Percentiles rank a stretch among this genome's conserved stretches.
phyloP scores from a whole-genome alignment of 1,140 invertebrate species.

The Apis florea region DNA sequence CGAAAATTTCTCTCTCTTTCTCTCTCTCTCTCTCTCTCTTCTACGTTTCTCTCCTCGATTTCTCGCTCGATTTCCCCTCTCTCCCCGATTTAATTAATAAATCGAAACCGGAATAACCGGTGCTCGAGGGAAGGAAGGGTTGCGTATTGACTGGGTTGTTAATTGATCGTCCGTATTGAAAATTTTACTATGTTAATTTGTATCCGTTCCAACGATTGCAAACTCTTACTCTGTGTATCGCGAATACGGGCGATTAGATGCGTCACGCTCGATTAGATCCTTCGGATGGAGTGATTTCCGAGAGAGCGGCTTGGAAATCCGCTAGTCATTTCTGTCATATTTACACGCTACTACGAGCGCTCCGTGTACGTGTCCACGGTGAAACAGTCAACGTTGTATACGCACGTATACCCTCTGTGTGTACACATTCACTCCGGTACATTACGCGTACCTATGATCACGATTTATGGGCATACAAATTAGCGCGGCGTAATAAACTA shows the following conservation, averaged over 20 bases:
- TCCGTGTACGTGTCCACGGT: background rate
- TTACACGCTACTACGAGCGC: slow-evolving; percentile 24
- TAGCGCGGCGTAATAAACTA: slow-evolving; percentile 72
- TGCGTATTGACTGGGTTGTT: slow-evolving; percentile 9
- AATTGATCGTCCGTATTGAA: slow-evolving; percentile 32
- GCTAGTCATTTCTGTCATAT: slow-evolving; percentile 54
- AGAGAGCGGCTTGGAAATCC: slow-evolving; percentile 44
- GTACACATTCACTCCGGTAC: background rate
- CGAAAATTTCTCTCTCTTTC: too few species aligned
- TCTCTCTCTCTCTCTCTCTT: background rate
- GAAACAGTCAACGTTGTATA: too few species aligned
- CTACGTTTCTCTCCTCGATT: too few species aligned
- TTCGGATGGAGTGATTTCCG: slow-evolving; percentile 48
- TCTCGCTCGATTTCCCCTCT: background rate
- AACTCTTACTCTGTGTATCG: slow-evolving; percentile 45
- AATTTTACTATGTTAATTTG: slow-evolving; percentile 46
- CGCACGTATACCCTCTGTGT: background rate
- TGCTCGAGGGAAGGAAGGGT: background rate
- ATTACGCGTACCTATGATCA: slow-evolving; percentile 27
- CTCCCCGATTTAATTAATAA: background rate
- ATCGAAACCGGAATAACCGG: background rate
- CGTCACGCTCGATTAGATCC: slow-evolving; percentile 62
- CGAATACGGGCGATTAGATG: slow-evolving; percentile 59
- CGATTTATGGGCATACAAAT: slow-evolving; percentile 72
- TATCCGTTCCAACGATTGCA: slow-evolving; percentile 31